Base-by-base conservation (phyloP, 30 jellyfish, hydroid and myxozoan species). In the Hydra vulgaris region DNA sequence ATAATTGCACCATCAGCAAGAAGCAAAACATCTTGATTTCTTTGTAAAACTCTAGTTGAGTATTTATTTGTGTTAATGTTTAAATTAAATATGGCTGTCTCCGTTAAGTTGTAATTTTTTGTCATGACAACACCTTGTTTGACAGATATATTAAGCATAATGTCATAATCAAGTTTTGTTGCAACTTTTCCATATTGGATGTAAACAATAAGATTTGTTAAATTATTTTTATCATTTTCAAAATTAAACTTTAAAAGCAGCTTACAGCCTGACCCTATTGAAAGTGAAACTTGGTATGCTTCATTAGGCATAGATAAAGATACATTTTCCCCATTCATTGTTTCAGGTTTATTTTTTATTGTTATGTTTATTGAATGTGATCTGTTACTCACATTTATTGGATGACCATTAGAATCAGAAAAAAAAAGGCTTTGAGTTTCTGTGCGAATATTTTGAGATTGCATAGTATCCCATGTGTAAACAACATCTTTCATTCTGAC, bases 101-200 rank as follows among this genome's bases (percentile, higher is more conserved):
- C 20, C 17, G 7, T 1, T 1, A 23, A 27, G 5, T 40, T 20
- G n/a, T n/a, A n/a, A 15, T 7, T 24, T 25, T 73, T 70, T 22
- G 61, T 40, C 5, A 40, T 3, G 12, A 12, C 12, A 40, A 40
- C 83, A 15, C n/a, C 87, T 4, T 70, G 4, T 17, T 21, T 18
- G n/a, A n/a, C n/a, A 4, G 53, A 22, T 15, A 80, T 66, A 0
- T 69, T 22, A 7, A 89, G 66, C 25, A 25, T 73, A 21, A 86
- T 83, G 54, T 90, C 96, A 80, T 90, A 84, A 72, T 85, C 81
- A 8, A 23, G 52, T 18, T 1, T 0, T 0, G 97, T 82, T 0
- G 97, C 92, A 3, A 94, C 85, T 23, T 66, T 53, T 18, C 97
- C 97, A 82, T 66, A 82, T 73, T 86, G 95, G 73, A 90, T 79